phyloP scores from a whole-genome alignment of 2,797 vertebrate species.

The Ambastaia sidthimunki region DNA sequence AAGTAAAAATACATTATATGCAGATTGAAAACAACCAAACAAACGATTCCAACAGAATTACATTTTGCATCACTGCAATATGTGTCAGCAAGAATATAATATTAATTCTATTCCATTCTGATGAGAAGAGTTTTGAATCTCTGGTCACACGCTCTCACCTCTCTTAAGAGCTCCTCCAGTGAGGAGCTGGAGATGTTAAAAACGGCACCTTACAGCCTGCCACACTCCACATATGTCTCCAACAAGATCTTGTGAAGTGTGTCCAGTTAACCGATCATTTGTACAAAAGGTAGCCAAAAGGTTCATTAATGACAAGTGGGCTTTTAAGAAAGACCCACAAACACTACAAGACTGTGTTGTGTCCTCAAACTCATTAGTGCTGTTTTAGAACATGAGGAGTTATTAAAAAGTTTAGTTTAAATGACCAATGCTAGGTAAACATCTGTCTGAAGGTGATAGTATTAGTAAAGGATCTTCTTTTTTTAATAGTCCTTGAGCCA shows the following conservation, averaged over 20 bases:
- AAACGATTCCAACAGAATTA: no score
- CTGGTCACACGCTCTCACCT: slow-evolving; percentile 59
- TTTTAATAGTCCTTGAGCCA: slow-evolving; percentile 3
- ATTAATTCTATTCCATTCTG: no score
- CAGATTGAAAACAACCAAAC: not conserved
- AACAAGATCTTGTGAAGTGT: slow-evolving; percentile 23
- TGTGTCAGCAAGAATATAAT: no score
- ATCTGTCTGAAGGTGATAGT: slow-evolving; percentile 1
- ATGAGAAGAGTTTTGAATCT: slow-evolving; percentile 36
- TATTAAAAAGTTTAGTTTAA: slow-evolving; percentile 4
- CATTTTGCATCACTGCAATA: no score
- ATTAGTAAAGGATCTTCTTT: slow-evolving; percentile 13
- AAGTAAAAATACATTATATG: not conserved
- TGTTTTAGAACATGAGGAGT: not conserved
- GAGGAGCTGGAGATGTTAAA: slow-evolving; percentile 22
- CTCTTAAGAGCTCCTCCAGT: slow-evolving; percentile 36
- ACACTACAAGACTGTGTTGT: slow-evolving; percentile 9
- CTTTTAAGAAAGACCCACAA: slow-evolving; percentile 26
- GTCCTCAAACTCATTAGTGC: slow-evolving; percentile 22
- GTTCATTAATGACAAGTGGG: slow-evolving; percentile 14
- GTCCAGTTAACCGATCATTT: slow-evolving; percentile 17
- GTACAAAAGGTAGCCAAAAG: slow-evolving; percentile 40
- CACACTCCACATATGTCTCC: slow-evolving; percentile 56
- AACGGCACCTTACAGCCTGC: slow-evolving; percentile 34
- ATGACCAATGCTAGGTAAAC: slow-evolving; percentile 2